Base-by-base conservation (phyloP, 2,888 invertebrate genomes). In the Cremastinae sp. region DNA sequence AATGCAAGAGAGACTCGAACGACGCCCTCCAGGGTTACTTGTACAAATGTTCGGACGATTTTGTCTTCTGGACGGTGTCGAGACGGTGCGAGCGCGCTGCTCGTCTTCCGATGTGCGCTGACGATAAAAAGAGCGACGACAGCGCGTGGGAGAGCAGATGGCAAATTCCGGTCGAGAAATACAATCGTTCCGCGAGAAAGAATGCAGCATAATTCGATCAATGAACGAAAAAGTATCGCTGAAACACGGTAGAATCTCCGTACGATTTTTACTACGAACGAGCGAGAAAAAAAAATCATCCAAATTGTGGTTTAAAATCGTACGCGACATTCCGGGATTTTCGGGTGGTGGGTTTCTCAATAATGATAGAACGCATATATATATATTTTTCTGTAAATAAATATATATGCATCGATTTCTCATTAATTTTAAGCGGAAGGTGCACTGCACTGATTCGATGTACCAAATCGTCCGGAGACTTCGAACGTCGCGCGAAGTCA, bases 11-110 rank as follows among this genome's bases (percentile, higher is more conserved):
- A 81, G 89, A 91, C 10, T 85, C 90, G 0, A 91, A 91, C 53
- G 85, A 89, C 36, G 91, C 90, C 64, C 87, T 95, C 80, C 91
- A 93, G 88, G 96, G 95, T 12, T 93, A 93, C 82, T 90, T 96
- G 10, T 94, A 94, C 87, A 94, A 94, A 84, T 96, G 96, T 89
- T 96, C 96, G 0, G 91, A 93, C 82, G 93, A 94, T 49, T 95
- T 93, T 82, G 92, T 94, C 2, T 96, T 94, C 86, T 96, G 95
- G 95, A 92, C 94, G 49, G 92, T 95, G 2, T 96, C 95, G 82
- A 93, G 94, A 88, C 92, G 94, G 84, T 96, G 96, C 86, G 96
- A 96, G 89, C 92, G 92, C 49, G 90, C 91, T 0, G 90, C 91
- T 51, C 92, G 92, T 84, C 89, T 95, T 59, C 91, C 92, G 68